These are phyloP conservation scores for Mormyrops attenuatus DNA, from an alignment of 2,797 vertebrate species.

Conservation along the genomic window DNA sequence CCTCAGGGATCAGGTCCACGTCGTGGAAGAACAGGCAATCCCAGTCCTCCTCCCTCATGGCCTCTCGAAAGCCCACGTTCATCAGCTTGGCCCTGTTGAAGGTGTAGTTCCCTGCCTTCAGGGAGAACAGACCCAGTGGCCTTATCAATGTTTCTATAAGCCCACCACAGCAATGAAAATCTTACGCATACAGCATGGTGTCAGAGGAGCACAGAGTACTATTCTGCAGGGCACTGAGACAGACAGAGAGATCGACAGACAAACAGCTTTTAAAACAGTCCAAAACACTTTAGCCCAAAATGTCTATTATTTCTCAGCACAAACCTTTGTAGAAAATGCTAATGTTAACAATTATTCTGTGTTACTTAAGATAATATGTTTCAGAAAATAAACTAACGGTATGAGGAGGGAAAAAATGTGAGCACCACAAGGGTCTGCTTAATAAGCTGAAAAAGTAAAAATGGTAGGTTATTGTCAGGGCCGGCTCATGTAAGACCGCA, in stretches of 20 bases:
- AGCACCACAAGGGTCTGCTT: background rate
- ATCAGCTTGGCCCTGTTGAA: slow-evolving; percentile 75
- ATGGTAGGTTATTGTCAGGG: background rate
- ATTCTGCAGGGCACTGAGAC: background rate
- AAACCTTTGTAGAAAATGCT: background rate
- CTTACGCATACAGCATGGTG: background rate
- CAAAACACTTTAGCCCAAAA: background rate
- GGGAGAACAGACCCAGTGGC: background rate
- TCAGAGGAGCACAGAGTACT: background rate
- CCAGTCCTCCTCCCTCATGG: slow-evolving; percentile 77
- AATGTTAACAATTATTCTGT: background rate
- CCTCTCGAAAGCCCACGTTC: slow-evolving; percentile 75
- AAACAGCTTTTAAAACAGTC: background rate
- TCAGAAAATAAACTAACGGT: background rate
- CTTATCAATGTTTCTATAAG: background rate
- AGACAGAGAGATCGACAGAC: background rate
- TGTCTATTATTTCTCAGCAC: background rate
- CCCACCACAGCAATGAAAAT: background rate
- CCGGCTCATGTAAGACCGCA: too few relatives aligned
- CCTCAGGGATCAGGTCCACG: slow-evolving; percentile 77
- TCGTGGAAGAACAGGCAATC: slow-evolving; percentile 77
- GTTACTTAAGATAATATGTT: background rate
- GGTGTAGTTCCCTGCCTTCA: slow-evolving; percentile 64
- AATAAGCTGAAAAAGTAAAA: background rate
- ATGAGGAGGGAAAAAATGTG: background rate